Evolutionary conservation across 2,797 vertebrate genomes (phyloP), one percentile per base, ranked within the genome.

Genomic region (Leptoclinus maculatus): DNA sequence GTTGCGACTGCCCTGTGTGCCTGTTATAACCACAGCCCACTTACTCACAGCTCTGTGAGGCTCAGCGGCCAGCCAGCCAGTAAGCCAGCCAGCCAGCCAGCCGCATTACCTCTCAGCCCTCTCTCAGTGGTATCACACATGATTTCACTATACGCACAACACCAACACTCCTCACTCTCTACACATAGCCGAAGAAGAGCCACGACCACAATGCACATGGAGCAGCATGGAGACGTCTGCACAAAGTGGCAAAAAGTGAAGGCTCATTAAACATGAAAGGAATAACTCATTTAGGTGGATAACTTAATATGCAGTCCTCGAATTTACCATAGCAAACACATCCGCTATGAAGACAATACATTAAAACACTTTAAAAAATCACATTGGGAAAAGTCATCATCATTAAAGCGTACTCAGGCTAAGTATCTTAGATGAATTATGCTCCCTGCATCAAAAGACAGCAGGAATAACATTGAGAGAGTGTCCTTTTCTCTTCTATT

Each of bases 321-420:
- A 84, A 91, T 92, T 91, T 93, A 92, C 87, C 79, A 90, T 83
- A 14, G 88, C 92, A 94, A 95, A 95, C 89, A 88, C 78, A 89
- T 89, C 81, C 67, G 71, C 89, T 92, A 83, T 85, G 86, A 94
- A 92, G 92, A 93, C 92, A 94, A 92, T 89, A 83, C 85, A 93
- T 92, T 94, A 94, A 93, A 94, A 93, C 89, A 91, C 84, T 92
- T 88, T 92, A 89, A 92, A 94, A 93, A 93, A 95, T 94, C 93
- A 88, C 88, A 91, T 87, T 88, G 91, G 94, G 93, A 92, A 94
- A 94, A 93, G 94, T 94, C 93, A 94, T 96, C 93, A 93, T 95
- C 93, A 94, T 95, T 95, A 95, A 94, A 94, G 91, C 85, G 58
- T 83, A 94, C 90, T 91, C 92, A 76, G 91, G 89, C 90, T 92